Base-by-base conservation (phyloP, 1,140 invertebrate species). In the Centruroides vittatus region DNA sequence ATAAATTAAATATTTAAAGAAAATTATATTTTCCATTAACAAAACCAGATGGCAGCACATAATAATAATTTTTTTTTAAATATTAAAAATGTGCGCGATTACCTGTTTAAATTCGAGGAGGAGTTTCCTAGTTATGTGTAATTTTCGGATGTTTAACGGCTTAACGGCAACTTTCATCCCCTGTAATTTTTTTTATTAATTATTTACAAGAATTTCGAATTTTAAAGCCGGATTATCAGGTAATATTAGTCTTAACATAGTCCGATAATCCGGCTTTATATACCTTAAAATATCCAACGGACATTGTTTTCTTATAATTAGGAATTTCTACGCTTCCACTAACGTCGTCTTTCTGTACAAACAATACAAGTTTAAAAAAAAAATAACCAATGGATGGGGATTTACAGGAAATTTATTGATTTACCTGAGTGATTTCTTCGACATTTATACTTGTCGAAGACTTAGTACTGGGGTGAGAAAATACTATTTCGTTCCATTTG, bases 401-500 rank as follows among this genome's bases (percentile, higher is more conserved):
- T 6, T 41, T 41, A 41, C 8, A 41, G 0, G 41, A 41, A 23
- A 41, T 41, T 41, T 41, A 41, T 41, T 36, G 13, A 59, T 36
- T 12, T 10, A 23, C 58, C n/a, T 23, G n/a, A 35, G 13, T 49
- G 35, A 12, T 41, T 35, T 47, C 55, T 48, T 34, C 58, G 10
- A 11, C 35, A 61, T 23, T 61, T 51, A 49, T n/a, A 9, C 35
- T 35, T 35, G 62, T 51, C 35, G 56, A 13, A 41, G 51, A 59
- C 9, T 54, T 51, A 13, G 48, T 53, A 34, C 13, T 47, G 10
- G 35, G 13, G n/a, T 64, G 47, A n/a, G 34, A 46, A 36, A 52
- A 66, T 12, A 57, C 47, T 8, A 66, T 65, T 68, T 89, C 87
- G 65, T 89, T 86, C 0, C 84, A 84, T 35, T 83, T 77, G 23